Evolutionary conservation across 2,797 vertebrate species (phyloP), one percentile per base, ranked within the genome.

Genomic region (Enteromius viviparus): DNA sequence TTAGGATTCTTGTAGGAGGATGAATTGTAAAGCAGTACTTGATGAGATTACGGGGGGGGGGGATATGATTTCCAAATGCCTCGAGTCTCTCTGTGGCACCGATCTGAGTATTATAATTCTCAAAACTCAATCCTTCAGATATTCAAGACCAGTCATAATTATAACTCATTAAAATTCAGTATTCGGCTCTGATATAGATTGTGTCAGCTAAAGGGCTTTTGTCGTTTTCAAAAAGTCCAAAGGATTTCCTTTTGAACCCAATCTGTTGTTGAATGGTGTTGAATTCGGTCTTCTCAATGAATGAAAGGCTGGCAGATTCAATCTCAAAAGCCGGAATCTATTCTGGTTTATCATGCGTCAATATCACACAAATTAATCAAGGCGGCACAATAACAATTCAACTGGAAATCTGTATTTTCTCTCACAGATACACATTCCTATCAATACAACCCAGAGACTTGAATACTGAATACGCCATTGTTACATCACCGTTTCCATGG

Each of bases 111-210:
- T 51, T 51, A 65, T 32, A 81, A 66, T 82, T 72, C 55, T 66
- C 21, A 70, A 21, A 51, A 65, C 74, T 51, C 69, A 75, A 77
- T 47, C 23, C 58, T 37, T 53, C 26, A 45, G 76, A 74, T 71
- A 70, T 71, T 76, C 47, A 72, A 74, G 34, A 49, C n/a, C 32
- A 74, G 23, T 70, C 76, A 62, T 75, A 78, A 76, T 76, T 47
- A 80, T 26, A 45, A 79, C 49, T 80, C 66, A 77, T 85, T 87
- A n/a, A 72, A 81, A 86, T 75, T 66, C 64, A 76, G 23, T 32
- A 62, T 76, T 84, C 55, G 58, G 40, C 68, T 66, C 81, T 23
- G 45, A 66, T 64, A 70, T 76, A 74, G 62, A 82, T 68, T 75
- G 37, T 66, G n/a, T 58, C 64, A 21, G 8, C 26, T 77, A 51